A percentile compares a stretch with the other conserved stretches of the same genome.
phyloP scores from a whole-genome alignment of 2,113 vertebrate species.

The Dolichotis patagonum region DNA sequence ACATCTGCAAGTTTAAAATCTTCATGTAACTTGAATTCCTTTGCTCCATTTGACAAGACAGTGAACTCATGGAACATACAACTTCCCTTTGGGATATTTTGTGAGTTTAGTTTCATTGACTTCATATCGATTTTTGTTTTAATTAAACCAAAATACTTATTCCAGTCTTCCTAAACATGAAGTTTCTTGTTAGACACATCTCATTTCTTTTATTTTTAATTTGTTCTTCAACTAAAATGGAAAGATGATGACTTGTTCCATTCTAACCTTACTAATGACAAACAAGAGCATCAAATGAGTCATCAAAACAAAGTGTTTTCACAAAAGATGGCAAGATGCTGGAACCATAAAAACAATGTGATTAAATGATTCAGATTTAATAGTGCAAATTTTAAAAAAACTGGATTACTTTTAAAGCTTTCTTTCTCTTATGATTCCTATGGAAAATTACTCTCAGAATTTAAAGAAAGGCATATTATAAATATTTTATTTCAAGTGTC shows the following conservation, averaged over 20 bases:
- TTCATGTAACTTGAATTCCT: background rate
- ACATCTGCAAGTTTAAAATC: background rate
- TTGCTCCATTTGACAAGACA: background rate
- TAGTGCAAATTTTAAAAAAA: background rate
- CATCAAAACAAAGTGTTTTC: background rate
- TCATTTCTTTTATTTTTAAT: background rate
- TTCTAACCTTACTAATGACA: background rate
- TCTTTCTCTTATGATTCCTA: background rate
- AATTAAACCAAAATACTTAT: background rate
- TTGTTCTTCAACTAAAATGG: background rate
- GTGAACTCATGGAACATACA: background rate
- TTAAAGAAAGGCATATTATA: background rate
- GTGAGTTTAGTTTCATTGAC: background rate
- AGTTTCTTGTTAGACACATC: background rate
- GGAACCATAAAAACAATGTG: background rate
- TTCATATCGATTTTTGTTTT: background rate
- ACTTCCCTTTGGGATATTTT: background rate
- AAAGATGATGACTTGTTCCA: background rate
- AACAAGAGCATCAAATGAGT: background rate
- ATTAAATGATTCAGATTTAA: background rate
- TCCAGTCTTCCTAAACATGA: background rate
- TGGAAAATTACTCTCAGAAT: background rate
- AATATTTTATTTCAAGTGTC: background rate
- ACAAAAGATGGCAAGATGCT: background rate
- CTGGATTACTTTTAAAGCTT: background rate